Evolutionary conservation across 2,888 invertebrate species (phyloP), one percentile per base, ranked within the genome.

Genomic region (Ormyrus pomaceus): DNA sequence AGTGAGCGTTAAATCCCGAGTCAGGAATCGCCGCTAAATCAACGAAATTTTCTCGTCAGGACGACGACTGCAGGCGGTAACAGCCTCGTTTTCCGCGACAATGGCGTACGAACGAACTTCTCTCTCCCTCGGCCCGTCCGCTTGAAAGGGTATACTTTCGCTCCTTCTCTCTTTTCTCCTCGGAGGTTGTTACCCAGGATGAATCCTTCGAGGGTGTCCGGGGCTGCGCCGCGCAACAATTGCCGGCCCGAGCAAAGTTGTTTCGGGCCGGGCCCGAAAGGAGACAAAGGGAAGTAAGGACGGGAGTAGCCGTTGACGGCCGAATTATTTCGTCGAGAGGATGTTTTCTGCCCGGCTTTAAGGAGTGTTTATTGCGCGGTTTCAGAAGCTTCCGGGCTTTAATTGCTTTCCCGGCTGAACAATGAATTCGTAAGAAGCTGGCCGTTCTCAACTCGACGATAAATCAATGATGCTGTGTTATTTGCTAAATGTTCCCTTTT

Each of bases 51-150:
- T 77, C 76, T 75, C 71, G 70, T 80, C 72, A 82, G 77, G 53
- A 62, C 79, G 77, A 2, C 5, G 46, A 53, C 9, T 11, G 56
- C 50, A 9, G 50, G 50, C 71, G 55, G 78, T 84, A 81, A 82
- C 81, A 81, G 82, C 79, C 79, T 79, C 83, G 82, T 81, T 83
- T 84, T 82, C 80, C 71, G 64, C 79, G 81, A 82, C 82, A 84
- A 82, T 82, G 79, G 74, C 71, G 51, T 19, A 48, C 10, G 72
- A 68, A 70, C 58, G 66, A 81, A 73, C 69, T 81, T 61, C 46
- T 73, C 64, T 19, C 19, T 19, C 19, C 1, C 34, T 34, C 4
- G 34, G 3, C 34, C 3, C 3, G 34, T 4, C 6, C n/a, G 53
- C 68, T 59, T 59, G 65, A 62, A 58, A 68, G 70, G 19, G 19